phyloP scores from a whole-genome alignment of 2,888 invertebrate genomes.

The Lysandra bellargus region DNA sequence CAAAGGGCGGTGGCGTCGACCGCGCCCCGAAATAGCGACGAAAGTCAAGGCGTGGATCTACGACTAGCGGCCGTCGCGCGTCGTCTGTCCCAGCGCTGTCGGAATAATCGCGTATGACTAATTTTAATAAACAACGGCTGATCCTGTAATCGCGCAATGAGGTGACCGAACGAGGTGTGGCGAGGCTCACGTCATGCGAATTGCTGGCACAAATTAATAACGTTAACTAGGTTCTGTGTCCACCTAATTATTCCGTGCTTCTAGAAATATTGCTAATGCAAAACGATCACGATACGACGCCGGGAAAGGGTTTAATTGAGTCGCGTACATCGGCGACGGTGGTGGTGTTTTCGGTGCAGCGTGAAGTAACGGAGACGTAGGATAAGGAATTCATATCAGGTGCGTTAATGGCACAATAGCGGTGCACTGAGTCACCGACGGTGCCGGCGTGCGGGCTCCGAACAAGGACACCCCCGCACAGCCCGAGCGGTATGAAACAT shows the following conservation, averaged over 20 bases:
- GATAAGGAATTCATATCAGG: conserved; percentile 46
- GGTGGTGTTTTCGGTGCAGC: neutral
- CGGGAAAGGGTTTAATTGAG: conserved; percentile 14
- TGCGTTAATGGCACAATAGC: conserved; percentile 61
- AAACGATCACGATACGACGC: conserved; percentile 18
- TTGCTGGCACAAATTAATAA: conserved; percentile 24
- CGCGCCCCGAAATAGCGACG: conserved; percentile 77
- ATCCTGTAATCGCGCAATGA: conserved; percentile 6
- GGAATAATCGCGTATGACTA: conserved; percentile 35
- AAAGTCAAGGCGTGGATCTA: conserved; percentile 75
- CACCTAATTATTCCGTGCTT: conserved; percentile 27
- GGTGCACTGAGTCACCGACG: conserved; percentile 60
- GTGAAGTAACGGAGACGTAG: neutral
- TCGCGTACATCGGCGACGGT: neutral
- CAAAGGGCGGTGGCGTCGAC: conserved; percentile 67
- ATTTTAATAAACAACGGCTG: conserved; percentile 24
- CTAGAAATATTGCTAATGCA: conserved; percentile 24
- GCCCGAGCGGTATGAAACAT: conserved; percentile 63
- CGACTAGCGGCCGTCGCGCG: conserved; percentile 42
- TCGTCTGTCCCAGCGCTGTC: conserved; percentile 46
- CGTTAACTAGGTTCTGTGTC: conserved; percentile 18
- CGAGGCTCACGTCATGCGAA: conserved; percentile 19
- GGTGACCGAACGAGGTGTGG: conserved; percentile 20
- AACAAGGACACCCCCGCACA: conserved; percentile 70
- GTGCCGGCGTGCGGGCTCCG: conserved; percentile 54